phyloP scores from a whole-genome alignment of 1,140 invertebrate genomes.

The Drosophila virilis region DNA sequence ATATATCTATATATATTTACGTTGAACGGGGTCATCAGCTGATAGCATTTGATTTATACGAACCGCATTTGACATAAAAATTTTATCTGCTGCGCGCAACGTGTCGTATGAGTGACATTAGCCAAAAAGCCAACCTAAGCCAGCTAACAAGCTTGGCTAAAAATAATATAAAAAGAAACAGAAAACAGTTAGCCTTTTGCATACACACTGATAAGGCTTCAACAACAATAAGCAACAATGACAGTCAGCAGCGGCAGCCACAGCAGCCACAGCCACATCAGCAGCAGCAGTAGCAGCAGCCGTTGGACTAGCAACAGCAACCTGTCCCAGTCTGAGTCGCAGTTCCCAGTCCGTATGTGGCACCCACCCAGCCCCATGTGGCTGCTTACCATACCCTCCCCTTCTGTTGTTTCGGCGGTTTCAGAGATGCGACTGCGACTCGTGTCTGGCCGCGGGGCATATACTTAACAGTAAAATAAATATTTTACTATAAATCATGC shows the following conservation, averaged over 20 bases:
- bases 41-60: constrained; percentile 79
- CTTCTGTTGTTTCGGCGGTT: background rate
- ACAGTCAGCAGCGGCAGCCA: constrained; percentile 33
- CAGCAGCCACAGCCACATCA: constrained; percentile 7
- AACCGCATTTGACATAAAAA: constrained; percentile 74
- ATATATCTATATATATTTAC: background rate
- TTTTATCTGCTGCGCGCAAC: constrained; percentile 73
- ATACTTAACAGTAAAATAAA: constrained; percentile 82
- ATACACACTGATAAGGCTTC: constrained; percentile 71
- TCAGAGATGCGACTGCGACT: constrained; percentile 19
- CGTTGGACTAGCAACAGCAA: constrained; percentile 35
- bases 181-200: constrained; percentile 63
- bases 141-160: constrained; percentile 64
- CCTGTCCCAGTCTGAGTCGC: constrained; percentile 55
- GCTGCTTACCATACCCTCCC: background rate
- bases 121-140: constrained; percentile 51
- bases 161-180: constrained; percentile 26
- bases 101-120: constrained; percentile 82
- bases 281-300: background rate
- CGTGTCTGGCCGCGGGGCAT: constrained; percentile 51
- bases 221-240: constrained; percentile 68
- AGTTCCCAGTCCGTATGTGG: constrained; percentile 40
- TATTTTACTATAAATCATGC: constrained; percentile 83
- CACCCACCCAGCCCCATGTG: constrained; percentile 49
- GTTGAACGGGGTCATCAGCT: constrained; percentile 74